Conservation (phyloP, 2,888 invertebrate genomes). For the Cylloceria caligata region DNA sequence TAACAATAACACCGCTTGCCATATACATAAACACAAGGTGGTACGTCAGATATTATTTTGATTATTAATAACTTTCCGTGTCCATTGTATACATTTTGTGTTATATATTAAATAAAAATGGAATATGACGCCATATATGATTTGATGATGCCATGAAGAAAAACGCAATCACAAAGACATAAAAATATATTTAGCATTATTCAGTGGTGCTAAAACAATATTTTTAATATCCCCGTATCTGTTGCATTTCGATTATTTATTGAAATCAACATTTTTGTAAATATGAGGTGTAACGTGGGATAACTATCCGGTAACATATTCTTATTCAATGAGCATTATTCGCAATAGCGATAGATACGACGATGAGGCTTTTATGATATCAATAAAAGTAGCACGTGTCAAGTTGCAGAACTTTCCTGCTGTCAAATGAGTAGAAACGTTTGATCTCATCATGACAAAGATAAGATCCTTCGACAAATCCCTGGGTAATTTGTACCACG, state of each 20-base stretch:
- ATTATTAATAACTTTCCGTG: too few relatives aligned
- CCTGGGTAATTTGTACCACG: slow-evolving; percentile 73
- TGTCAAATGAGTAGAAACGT: slow-evolving; percentile 68
- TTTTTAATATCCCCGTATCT: too few relatives aligned
- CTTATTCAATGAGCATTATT: slow-evolving; percentile 55
- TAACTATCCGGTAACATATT: background rate
- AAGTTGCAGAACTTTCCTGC: slow-evolving; percentile 72
- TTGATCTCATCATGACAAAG: slow-evolving; percentile 74
- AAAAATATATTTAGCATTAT: background rate
- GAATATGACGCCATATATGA: too few relatives aligned
- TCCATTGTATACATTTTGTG: too few relatives aligned
- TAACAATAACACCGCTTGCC: too few relatives aligned
- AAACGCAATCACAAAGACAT: too few relatives aligned
- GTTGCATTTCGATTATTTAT: too few relatives aligned
- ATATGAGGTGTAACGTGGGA: background rate
- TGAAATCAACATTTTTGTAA: too few relatives aligned
- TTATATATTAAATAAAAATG: too few relatives aligned
- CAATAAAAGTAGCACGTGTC: slow-evolving; percentile 69
- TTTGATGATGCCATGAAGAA: too few relatives aligned
- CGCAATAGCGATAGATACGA: slow-evolving; percentile 72
- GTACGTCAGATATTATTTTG: too few relatives aligned
- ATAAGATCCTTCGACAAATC: slow-evolving; percentile 68
- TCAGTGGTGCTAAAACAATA: background rate
- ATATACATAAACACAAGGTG: too few relatives aligned
- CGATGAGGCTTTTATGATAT: slow-evolving; percentile 68